phyloP scores from a whole-genome alignment of 92 coral and sea anemone genomes.

The Siderastrea radians region DNA sequence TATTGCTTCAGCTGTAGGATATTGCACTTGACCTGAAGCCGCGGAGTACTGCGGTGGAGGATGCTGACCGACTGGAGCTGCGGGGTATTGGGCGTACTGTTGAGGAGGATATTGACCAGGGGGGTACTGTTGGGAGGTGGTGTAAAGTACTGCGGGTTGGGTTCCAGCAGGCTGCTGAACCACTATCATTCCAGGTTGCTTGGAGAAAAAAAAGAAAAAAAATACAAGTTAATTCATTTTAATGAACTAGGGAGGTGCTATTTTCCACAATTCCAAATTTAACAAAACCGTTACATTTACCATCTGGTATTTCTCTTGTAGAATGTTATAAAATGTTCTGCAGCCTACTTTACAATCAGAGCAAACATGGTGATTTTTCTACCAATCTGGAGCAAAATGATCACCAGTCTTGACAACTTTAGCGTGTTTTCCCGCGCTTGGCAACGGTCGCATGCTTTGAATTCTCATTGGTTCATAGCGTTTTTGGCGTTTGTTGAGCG shows the following conservation, averaged over 20 bases:
- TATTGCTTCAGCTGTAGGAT: slow-evolving; percentile 18
- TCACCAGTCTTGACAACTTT: too few species aligned
- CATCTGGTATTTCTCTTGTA: too few species aligned
- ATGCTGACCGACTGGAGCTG: slow-evolving; percentile 10
- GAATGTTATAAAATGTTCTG: too few species aligned
- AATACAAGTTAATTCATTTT: background rate
- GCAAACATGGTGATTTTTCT: too few species aligned
- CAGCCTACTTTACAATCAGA: too few species aligned
- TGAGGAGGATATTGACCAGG: slow-evolving; percentile 38
- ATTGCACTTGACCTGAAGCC: background rate
- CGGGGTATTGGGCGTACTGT: slow-evolving; percentile 31
- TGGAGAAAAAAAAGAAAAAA: background rate
- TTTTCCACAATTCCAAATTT: background rate
- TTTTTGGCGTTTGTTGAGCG: too few species aligned
- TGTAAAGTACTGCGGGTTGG: slow-evolving; percentile 24
- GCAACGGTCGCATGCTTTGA: too few species aligned
- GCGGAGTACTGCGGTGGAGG: slow-evolving; percentile 43
- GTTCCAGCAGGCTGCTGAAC: slow-evolving; percentile 29
- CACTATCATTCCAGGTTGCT: slow-evolving; percentile 59
- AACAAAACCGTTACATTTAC: too few species aligned
- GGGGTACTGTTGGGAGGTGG: slow-evolving; percentile 30
- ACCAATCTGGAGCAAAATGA: background rate
- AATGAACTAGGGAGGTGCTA: background rate
- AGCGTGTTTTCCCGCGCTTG: too few species aligned
- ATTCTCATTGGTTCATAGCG: too few species aligned